Base-by-base conservation (phyloP, 1,140 invertebrate genomes). In the Nebria ingens region DNA sequence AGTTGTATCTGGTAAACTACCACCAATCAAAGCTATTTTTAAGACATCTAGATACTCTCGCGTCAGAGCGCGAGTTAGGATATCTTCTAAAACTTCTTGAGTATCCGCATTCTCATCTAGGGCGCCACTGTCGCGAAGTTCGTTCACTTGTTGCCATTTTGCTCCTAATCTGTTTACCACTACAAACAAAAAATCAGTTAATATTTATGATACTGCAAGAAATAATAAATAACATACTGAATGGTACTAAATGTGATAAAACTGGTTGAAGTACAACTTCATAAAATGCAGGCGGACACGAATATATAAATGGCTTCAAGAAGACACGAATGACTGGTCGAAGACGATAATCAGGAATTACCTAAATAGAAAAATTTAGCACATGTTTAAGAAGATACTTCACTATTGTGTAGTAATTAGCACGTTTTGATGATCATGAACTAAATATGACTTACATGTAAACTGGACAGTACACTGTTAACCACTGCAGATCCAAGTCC, bases 71-170 rank as follows among this genome's bases (percentile, higher is more conserved):
- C 91, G 75, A 54, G 90, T 89, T 2, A 94, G 73, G 73, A 93
- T 90, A 65, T 94, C 91, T 64, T 93, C 88, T 0, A 94, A 72
- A 1, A 94, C 83, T 72, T 94, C 91, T 68, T 89, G 87, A 12
- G 86, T 83, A 64, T 93, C 88, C 12, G 82, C 82, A 63, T 85
- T 81, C 50, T 86, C 82, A 59, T 90, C 86, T 62, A 89, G 86
- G 0, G 85, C 72, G 62, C 82, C 81, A 22, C 67, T 58, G 22
- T 69, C 69, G n/a, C 84, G 82, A 22, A 83, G 80, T 68, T 91
- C 88, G 62, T 86, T 86, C 0, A 89, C 72, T 50, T 89, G 84
- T 38, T 86, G 79, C 90, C 91, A 93, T 56, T 88, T 84, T 9
- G 76, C 71, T 55, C 79, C 84, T 53, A 94, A 69, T 62, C 86